Base-by-base conservation (phyloP, 2,888 invertebrate genomes). In the Pyrgus malvae region DNA sequence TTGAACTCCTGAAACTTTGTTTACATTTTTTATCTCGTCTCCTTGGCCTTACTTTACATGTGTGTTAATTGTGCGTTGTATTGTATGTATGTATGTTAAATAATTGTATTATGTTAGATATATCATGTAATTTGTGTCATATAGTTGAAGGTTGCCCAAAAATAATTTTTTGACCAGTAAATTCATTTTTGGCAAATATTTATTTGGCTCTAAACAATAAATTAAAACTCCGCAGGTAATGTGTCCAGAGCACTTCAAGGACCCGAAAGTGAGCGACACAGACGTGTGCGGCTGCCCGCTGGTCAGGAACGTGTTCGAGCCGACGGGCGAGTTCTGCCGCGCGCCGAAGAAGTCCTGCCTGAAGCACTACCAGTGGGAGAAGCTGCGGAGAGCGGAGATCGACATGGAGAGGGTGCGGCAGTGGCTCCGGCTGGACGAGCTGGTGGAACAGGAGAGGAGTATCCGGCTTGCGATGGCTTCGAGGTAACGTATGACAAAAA, bases 201-300 rank as follows among this genome's bases (percentile, higher is more conserved):
- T 3, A 8, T 12, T 14, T 40, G 16, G 3, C n/a, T 19, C 11
- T 9, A n/a, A 19, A 17, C 17, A 38, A 9, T 19, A 38, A n/a
- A 23, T 17, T 37, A 11, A 31, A 31, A 31, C 5, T 31, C 4
- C 14, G 6, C 66, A 90, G 91, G 91, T 99, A 0, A 92, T 99
- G 63, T 99, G 99, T 74, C 99, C 99, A 0, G 99, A 99, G 73
- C 99, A 99, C 80, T 97, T 96, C 69, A 99, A 98, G 79, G 97
- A 98, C 69, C 94, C 97, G 0, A 97, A 97, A 86, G 94, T 97
- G n/a, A 92, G 91, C 37, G 96, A 96, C 64, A 91, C 93, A 1
- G 96, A 97, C 77, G 97, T 99, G 0, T 99, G 99, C 75, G 99
- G 99, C 0, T 98, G 96, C 75, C 99, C 99, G 0, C 83, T 98